Percentiles rank a stretch among this genome's conserved stretches.
Evolutionary conservation across 2,113 vertebrate genomes (phyloP).

Genomic region (Perca fluviatilis): DNA sequence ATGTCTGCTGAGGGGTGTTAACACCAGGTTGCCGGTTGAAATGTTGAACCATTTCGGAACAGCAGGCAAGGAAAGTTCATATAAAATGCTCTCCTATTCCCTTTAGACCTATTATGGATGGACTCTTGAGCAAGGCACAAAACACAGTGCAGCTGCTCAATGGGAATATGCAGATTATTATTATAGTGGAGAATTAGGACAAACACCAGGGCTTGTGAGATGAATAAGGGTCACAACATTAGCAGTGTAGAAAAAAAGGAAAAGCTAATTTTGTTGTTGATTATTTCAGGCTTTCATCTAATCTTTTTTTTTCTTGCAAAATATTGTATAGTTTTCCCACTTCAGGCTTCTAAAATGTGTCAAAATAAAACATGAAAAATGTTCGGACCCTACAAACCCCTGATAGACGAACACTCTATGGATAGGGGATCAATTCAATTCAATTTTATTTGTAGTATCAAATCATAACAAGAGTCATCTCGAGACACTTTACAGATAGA

Average conservation of each 20-base stretch:
- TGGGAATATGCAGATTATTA: neutral
- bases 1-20: slow-evolving; percentile 22
- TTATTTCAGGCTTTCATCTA: neutral
- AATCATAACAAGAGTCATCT: no score
- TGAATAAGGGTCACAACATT: neutral
- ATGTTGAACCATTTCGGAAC: neutral
- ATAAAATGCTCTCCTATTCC: neutral
- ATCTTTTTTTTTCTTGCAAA: neutral
- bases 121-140: slow-evolving; percentile 28
- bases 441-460: no score
- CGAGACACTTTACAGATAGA: no score
- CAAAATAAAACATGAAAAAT: neutral
- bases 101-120: neutral
- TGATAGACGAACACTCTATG: neutral
- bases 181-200: neutral
- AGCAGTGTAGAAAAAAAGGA: neutral
- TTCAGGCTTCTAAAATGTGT: neutral
- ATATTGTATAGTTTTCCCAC: neutral
- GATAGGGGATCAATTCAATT: neutral
- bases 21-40: neutral
- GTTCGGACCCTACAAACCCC: no score
- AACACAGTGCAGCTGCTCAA: neutral
- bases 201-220: neutral
- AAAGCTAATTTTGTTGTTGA: neutral
- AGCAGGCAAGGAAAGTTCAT: neutral